Conservation (phyloP, 2,113 vertebrate species). For the Bufo bufo region DNA sequence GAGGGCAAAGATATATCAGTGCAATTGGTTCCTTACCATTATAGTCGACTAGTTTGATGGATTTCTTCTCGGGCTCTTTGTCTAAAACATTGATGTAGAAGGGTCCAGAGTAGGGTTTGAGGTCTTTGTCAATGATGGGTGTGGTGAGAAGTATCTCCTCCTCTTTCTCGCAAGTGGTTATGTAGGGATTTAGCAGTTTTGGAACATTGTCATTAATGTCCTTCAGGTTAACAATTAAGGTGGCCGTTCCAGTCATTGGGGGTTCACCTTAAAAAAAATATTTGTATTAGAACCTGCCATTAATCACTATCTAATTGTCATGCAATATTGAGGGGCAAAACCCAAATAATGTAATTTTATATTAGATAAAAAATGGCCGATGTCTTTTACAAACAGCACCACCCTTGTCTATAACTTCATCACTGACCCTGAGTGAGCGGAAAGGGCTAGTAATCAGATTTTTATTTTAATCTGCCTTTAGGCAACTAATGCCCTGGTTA, state of each 20-base stretch:
- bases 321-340: neutral
- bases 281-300: neutral
- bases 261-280: neutral
- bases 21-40: conserved; percentile 13
- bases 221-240: conserved; percentile 30
- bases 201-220: conserved; percentile 52
- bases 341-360: neutral
- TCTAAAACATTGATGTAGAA: conserved; percentile 26
- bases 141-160: conserved; percentile 6
- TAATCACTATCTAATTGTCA: neutral
- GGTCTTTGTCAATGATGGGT: conserved; percentile 35
- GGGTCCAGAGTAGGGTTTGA: conserved; percentile 50
- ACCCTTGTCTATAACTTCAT: neutral
- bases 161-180: conserved; percentile 32
- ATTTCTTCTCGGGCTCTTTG: neutral
- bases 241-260: conserved; percentile 29
- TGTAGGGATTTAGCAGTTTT: neutral
- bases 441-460: too few species aligned
- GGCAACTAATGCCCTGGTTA: too few species aligned
- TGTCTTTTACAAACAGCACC: neutral
- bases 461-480: too few species aligned
- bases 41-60: neutral
- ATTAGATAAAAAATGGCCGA: neutral
- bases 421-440: too few species aligned
- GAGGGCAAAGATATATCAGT: neutral